Percentiles rank a stretch among this genome's conserved stretches.
Conservation (phyloP, 2,113 vertebrate species). For the Chionomys nivalis region DNA sequence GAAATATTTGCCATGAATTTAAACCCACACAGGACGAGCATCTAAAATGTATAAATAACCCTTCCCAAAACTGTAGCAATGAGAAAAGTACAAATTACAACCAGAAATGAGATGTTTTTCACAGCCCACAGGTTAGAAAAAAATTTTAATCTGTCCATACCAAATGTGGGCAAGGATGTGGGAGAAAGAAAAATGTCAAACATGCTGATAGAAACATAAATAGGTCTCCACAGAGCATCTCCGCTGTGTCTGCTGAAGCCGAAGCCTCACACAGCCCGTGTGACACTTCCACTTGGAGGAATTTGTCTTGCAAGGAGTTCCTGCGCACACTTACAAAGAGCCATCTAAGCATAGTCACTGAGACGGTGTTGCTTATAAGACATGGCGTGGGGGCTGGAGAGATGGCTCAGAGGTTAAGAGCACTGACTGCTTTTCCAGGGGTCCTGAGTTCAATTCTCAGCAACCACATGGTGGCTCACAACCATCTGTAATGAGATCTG, state of each 20-base stretch:
- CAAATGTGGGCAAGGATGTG: conserved; percentile 43
- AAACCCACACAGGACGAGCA: conserved; percentile 31
- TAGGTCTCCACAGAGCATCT: conserved; percentile 11
- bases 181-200: conserved; percentile 14
- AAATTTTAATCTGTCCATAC: conserved; percentile 10
- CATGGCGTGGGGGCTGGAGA: not conserved
- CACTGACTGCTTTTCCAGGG: too few species aligned
- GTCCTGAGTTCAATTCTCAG: too few species aligned
- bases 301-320: not conserved
- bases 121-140: conserved; percentile 22
- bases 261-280: not conserved
- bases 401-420: too few species aligned
- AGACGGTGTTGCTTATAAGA: conserved; percentile 24
- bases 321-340: not conserved
- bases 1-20: conserved; percentile 1
- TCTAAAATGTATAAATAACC: conserved; percentile 41
- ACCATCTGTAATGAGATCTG: too few species aligned
- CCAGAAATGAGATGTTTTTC: conserved; percentile 45
- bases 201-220: conserved; percentile 38
- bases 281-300: not conserved
- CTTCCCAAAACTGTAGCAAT: not conserved
- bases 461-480: too few species aligned
- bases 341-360: not conserved
- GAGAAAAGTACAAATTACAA: conserved; percentile 61
- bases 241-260: not conserved